These are phyloP conservation scores for Pseudonaja textilis DNA, from an alignment of 2,113 vertebrate species.

Conservation along the genomic window DNA sequence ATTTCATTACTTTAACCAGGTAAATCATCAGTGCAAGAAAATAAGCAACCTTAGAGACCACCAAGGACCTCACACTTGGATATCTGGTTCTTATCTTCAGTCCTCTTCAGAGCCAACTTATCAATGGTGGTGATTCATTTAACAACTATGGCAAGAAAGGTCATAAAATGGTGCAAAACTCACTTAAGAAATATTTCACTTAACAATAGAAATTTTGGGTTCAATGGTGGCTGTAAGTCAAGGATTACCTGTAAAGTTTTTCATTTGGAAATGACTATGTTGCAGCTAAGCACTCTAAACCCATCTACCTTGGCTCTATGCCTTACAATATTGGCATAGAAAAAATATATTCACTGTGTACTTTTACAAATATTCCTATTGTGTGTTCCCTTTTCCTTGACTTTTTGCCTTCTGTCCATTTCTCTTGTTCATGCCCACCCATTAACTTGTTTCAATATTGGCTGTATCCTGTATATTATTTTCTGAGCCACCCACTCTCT, in stretches of 20 bases:
- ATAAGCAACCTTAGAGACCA: too few species aligned
- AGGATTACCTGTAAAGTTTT: background rate
- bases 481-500: background rate
- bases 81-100: too few species aligned
- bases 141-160: background rate
- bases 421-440: background rate
- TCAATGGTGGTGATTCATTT: background rate
- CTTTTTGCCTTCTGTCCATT: background rate
- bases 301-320: background rate
- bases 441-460: background rate
- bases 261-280: background rate
- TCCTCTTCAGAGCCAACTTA: too few species aligned
- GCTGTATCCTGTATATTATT: background rate
- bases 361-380: background rate
- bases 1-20: too few species aligned
- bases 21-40: too few species aligned
- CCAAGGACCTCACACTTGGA: too few species aligned
- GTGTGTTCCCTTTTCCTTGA: background rate
- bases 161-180: background rate
- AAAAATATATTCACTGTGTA: background rate
- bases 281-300: background rate
- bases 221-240: background rate
- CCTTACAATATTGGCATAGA: background rate
- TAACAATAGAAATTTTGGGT: background rate
- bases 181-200: background rate